These are phyloP conservation scores for Drosophila santomea DNA, from an alignment of 1,140 invertebrate species.

Conservation along the genomic window DNA sequence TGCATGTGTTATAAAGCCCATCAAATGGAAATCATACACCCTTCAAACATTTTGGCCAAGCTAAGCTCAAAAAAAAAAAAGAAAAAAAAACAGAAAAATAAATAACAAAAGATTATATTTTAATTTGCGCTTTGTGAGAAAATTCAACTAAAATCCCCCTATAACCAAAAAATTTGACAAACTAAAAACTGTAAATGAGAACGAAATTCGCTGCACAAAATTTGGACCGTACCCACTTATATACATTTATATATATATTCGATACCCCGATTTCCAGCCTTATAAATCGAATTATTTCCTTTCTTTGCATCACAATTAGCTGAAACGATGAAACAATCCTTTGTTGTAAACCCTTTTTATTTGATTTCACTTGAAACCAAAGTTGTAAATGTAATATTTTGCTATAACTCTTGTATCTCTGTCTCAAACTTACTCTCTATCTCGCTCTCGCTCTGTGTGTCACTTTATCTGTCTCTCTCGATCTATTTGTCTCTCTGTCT, in stretches of 20 bases:
- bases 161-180: slow-evolving; percentile 39
- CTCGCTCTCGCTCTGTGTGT: slow-evolving; percentile 37
- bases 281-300: slow-evolving; percentile 12
- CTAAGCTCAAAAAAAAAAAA: slow-evolving; percentile 35
- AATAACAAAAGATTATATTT: slow-evolving; percentile 20
- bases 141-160: slow-evolving; percentile 9
- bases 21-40: slow-evolving; percentile 6
- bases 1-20: slow-evolving; percentile 28
- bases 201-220: slow-evolving; percentile 52
- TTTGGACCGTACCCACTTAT: slow-evolving; percentile 29
- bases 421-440: slow-evolving; percentile 47
- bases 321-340: slow-evolving; percentile 1
- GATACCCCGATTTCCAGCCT: slow-evolving; percentile 15
- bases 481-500: slow-evolving; percentile 39
- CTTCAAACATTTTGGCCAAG: slow-evolving; percentile 31
- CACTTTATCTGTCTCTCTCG: slow-evolving; percentile 25
- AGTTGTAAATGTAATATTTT: slow-evolving; percentile 63
- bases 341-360: slow-evolving; percentile 10
- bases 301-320: slow-evolving; percentile 40
- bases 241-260: slow-evolving; percentile 21
- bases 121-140: slow-evolving; percentile 61
- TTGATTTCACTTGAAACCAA: slow-evolving; percentile 23
- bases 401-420: slow-evolving; percentile 51
- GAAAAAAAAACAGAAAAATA: slow-evolving; percentile 14
- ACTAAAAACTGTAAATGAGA: slow-evolving; percentile 44